phyloP scores from a whole-genome alignment of 2,888 invertebrate genomes.

The Euproctis similis region DNA sequence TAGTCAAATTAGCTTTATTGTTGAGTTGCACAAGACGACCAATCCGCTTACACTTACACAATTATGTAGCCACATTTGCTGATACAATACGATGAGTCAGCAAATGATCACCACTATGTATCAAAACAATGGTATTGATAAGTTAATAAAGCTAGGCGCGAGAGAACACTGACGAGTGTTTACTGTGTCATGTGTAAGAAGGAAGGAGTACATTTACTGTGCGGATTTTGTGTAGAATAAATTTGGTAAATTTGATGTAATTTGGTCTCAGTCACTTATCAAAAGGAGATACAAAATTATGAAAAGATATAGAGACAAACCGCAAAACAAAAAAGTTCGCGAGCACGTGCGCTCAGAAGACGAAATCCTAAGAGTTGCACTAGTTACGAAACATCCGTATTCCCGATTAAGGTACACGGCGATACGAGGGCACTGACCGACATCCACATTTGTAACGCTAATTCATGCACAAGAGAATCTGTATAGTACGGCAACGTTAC shows the following conservation, averaged over 20 bases:
- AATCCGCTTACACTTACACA: constrained; percentile 69
- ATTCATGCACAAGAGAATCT: constrained; percentile 65
- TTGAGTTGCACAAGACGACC: constrained; percentile 61
- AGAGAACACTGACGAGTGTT: constrained; percentile 64
- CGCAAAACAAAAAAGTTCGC: constrained; percentile 36
- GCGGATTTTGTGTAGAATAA: too few species aligned
- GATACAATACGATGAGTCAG: constrained; percentile 71
- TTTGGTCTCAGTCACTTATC: too few species aligned
- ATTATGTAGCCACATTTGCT: constrained; percentile 59
- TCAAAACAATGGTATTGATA: constrained; percentile 76
- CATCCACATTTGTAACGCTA: constrained; percentile 69
- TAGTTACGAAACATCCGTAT: constrained; percentile 59
- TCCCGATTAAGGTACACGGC: constrained; percentile 62
- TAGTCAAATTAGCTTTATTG: constrained; percentile 76
- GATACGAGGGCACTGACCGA: constrained; percentile 67
- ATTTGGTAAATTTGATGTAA: too few species aligned
- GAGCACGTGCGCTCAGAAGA: constrained; percentile 47
- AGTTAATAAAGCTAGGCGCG: constrained; percentile 70
- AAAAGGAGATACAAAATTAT: constrained; percentile 34
- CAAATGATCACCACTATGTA: constrained; percentile 68
- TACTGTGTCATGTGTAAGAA: constrained; percentile 45
- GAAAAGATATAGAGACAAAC: constrained; percentile 43
- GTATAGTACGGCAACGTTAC: constrained; percentile 45
- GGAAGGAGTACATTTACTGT: too few species aligned
- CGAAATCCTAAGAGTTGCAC: constrained; percentile 55